Evolutionary conservation across 2,888 invertebrate genomes (phyloP), one percentile per base, ranked within the genome.

Genomic region (Eupithecia subfuscata): DNA sequence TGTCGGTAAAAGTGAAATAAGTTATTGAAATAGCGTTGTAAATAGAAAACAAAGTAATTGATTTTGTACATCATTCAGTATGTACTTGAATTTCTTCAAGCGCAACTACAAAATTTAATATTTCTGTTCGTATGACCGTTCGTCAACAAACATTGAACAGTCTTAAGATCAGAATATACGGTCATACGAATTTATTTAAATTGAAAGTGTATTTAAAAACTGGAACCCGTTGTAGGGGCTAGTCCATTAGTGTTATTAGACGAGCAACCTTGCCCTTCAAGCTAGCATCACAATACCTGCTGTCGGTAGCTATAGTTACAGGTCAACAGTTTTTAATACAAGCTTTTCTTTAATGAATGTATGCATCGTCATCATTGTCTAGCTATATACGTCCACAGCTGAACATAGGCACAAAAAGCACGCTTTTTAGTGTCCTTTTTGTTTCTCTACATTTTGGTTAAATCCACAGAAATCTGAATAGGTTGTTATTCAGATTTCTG

Each of bases 241-340:
- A 52, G 75, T 79, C 82, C 82, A 84, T 84, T 84, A 84, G 82
- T 77, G 74, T 79, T 81, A 84, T 84, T 84, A 82, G 79, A 82
- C 73, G 78, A 81, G 74, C 79, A 82, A 82, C 84, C 84, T 84
- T 83, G 82, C 79, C 83, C 82, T 82, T 83, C 77, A 74, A 74
- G 65, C 34, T 76, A 75, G 72, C 76, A 77, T 79, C 78, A 75
- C 70, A 70, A 69, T 48, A 70, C 63, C 11, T 67, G 5, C 40
- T n/a, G 37, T 40, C 9, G 22, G 9, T n/a, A 67, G 22, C 43
- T 45, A 16, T 30, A n/a, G 40, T 12, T 25, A 43, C 43, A 68
- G 40, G 40, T 67, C 11, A n/a, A 40, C 67, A n/a, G 30, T 63
- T 63, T 48, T 63, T 14, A 52, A 9, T 40, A 40, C 40, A 52